These are phyloP conservation scores for Oophaga sylvatica DNA, from an alignment of 2,797 vertebrate genomes.

Conservation along the genomic window DNA sequence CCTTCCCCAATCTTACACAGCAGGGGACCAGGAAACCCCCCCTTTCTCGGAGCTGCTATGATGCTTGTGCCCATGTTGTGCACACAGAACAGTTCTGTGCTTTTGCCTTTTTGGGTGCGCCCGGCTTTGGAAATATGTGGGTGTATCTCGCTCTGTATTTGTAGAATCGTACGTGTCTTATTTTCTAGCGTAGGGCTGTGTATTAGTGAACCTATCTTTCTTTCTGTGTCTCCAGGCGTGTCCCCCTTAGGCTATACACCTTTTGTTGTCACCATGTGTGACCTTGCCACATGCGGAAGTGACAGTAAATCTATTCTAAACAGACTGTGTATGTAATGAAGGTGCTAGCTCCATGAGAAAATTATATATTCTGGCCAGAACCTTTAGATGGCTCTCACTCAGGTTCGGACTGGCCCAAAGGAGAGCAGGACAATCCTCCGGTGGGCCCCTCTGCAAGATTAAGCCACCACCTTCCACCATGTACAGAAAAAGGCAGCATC, in stretches of 20 bases:
- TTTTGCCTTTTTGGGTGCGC: constrained; percentile 7
- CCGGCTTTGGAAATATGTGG: not conserved
- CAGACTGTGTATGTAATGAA: not conserved
- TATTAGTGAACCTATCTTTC: not conserved
- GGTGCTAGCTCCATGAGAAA: not conserved
- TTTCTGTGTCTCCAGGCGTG: constrained; percentile 51
- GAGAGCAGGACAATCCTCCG: too few species aligned
- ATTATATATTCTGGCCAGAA: not conserved
- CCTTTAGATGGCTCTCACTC: too few species aligned
- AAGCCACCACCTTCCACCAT: too few species aligned
- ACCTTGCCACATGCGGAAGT: constrained; percentile 25
- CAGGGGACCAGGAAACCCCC: constrained; percentile 26
- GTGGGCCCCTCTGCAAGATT: too few species aligned
- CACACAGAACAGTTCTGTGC: not conserved
- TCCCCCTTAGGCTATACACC: constrained; percentile 5
- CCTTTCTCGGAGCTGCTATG: not conserved
- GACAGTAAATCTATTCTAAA: constrained; percentile 15
- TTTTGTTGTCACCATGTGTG: constrained; percentile 34
- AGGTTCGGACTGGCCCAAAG: too few species aligned
- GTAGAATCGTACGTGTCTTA: not conserved
- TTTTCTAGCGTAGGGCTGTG: not conserved
- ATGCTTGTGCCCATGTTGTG: not conserved
- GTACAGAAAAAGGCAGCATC: too few species aligned
- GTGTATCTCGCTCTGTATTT: not conserved
- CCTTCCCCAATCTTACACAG: not conserved